These are phyloP conservation scores for Tipula confusa DNA, from an alignment of 2,888 invertebrate species.

Conservation along the genomic window DNA sequence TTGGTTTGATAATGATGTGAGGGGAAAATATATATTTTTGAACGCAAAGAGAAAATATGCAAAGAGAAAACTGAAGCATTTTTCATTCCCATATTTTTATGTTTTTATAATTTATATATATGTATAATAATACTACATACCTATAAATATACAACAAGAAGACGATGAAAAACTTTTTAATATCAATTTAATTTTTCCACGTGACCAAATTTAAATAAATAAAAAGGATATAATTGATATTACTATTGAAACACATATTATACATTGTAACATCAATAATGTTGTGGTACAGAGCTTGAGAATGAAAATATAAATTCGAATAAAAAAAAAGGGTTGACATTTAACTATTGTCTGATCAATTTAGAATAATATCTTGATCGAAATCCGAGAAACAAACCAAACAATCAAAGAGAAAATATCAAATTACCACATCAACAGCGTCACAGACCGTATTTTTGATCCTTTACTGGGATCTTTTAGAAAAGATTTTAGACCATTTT, in stretches of 20 bases:
- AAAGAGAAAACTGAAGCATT: neutral
- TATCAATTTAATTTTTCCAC: slow-evolving; percentile 29
- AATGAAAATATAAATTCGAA: too few species aligned
- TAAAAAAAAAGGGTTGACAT: too few species aligned
- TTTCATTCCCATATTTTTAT: neutral
- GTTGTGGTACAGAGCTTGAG: neutral
- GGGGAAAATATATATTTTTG: neutral
- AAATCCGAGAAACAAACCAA: too few species aligned
- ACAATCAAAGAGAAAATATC: too few species aligned
- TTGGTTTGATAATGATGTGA: neutral
- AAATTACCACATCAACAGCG: too few species aligned
- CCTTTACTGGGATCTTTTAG: too few species aligned
- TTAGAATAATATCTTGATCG: too few species aligned
- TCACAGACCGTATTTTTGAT: too few species aligned
- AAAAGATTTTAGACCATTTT: too few species aligned
- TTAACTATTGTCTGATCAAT: too few species aligned
- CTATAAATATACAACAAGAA: neutral
- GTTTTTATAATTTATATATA: neutral
- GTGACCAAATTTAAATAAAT: slow-evolving; percentile 26
- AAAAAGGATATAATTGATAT: slow-evolving; percentile 20
- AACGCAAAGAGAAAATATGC: neutral
- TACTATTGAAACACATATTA: neutral
- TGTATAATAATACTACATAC: neutral
- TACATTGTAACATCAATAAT: neutral
- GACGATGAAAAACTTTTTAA: neutral